Conservation (phyloP, 2,888 invertebrate genomes). For the Troglohyphantes excavatus region DNA sequence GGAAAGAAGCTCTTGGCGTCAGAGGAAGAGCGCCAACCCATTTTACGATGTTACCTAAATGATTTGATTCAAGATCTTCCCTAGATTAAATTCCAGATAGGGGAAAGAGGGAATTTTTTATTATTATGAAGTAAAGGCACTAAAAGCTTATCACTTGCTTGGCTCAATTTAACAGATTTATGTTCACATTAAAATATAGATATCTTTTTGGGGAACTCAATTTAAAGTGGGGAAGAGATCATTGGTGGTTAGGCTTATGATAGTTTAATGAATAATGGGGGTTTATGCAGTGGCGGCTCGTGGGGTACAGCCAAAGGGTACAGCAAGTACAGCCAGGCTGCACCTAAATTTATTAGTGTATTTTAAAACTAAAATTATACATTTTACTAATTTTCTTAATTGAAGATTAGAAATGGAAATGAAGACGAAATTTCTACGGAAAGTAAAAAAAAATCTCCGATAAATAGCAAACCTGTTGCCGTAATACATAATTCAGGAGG, state of each 20-base stretch:
- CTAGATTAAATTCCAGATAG: conserved; percentile 44
- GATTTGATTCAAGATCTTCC: conserved; percentile 69
- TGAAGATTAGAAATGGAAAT: no score
- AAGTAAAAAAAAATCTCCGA: no score
- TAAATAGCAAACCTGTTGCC: no score
- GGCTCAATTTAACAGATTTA: conserved; percentile 69
- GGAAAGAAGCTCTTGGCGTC: background rate
- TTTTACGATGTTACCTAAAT: conserved; percentile 62
- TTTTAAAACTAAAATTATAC: no score
- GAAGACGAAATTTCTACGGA: no score
- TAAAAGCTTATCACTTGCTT: conserved; percentile 50
- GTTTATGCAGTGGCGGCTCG: no score
- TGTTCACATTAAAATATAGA: conserved; percentile 52
- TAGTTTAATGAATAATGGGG: conserved; percentile 34
- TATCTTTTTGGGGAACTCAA: background rate
- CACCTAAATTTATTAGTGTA: no score
- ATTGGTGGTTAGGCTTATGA: background rate
- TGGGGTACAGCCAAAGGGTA: no score
- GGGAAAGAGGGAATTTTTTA: conserved; percentile 10
- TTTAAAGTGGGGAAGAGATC: background rate
- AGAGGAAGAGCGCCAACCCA: conserved; percentile 11
- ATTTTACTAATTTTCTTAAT: no score
- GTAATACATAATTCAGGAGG: no score
- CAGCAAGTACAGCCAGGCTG: no score
- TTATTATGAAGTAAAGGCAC: conserved; percentile 43